phyloP scores from a whole-genome alignment of 2,797 vertebrate species.

The Microtus obscurus region DNA sequence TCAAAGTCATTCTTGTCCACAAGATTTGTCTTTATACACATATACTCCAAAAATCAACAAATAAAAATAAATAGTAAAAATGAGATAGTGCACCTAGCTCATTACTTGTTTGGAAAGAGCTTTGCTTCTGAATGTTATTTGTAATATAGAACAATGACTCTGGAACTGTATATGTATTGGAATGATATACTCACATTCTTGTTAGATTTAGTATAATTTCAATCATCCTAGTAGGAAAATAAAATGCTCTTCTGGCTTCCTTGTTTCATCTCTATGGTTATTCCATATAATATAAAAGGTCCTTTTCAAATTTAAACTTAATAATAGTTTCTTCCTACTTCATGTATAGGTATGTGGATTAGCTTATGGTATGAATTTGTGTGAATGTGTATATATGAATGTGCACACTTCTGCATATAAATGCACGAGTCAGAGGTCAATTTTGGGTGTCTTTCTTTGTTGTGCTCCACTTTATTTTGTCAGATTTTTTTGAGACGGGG shows the following conservation, averaged over 20 bases:
- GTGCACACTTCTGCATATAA: background rate
- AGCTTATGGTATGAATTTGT: background rate
- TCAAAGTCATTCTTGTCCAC: background rate
- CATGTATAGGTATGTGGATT: background rate
- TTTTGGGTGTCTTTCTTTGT: background rate
- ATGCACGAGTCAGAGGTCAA: background rate
- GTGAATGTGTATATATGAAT: background rate
- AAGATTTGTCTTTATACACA: background rate
- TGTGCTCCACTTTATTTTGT: background rate
- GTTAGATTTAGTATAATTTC: conserved; percentile 27
- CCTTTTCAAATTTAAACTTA: conserved; percentile 45
- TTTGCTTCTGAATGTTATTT: background rate
- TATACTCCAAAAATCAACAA: background rate
- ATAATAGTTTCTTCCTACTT: background rate
- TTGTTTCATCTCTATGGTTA: conserved; percentile 49
- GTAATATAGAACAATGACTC: background rate
- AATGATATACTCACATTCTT: conserved; percentile 22
- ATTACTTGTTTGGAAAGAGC: background rate
- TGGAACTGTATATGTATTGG: background rate
- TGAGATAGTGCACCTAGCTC: background rate
- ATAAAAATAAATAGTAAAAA: background rate
- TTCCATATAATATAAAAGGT: background rate
- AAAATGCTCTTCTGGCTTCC: conserved; percentile 46
- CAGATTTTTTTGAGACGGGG: background rate
- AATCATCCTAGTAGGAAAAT: conserved; percentile 37